Conservation (phyloP, 2,888 invertebrate genomes). For the Trichogramma dendrolimi region DNA sequence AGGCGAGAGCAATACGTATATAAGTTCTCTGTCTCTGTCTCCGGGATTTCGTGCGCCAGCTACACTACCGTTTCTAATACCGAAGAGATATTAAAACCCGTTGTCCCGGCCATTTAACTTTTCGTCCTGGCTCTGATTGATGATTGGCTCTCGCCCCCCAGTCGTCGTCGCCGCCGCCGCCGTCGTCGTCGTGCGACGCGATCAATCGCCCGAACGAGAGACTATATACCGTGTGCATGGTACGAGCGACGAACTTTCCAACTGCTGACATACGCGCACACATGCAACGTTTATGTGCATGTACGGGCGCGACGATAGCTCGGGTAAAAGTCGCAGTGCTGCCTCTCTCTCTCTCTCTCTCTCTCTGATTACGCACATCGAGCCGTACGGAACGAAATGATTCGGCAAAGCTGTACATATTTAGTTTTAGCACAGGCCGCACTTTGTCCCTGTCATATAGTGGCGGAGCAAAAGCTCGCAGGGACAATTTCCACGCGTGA, state of each 20-base stretch:
- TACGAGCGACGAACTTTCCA: too few relatives aligned
- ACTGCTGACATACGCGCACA: neutral
- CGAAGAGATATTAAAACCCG: conserved; percentile 50
- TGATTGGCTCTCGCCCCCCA: conserved; percentile 42
- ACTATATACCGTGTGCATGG: too few relatives aligned
- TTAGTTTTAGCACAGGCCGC: too few relatives aligned
- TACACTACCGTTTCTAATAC: neutral
- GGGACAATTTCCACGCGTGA: too few relatives aligned
- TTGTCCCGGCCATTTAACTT: conserved; percentile 51
- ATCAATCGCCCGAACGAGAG: conserved; percentile 13
- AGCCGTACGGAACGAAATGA: too few relatives aligned
- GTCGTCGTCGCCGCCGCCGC: too few relatives aligned
- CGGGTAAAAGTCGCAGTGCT: too few relatives aligned
- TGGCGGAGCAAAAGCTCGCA: too few relatives aligned
- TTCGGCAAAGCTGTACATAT: too few relatives aligned
- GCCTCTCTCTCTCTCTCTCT: too few relatives aligned
- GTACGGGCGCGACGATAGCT: neutral
- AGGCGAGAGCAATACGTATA: neutral
- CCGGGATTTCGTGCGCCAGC: conserved; percentile 2
- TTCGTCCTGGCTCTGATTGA: conserved; percentile 45
- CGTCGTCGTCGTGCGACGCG: conserved; percentile 15
- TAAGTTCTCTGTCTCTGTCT: conserved; percentile 15
- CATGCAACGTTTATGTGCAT: neutral
- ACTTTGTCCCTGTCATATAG: too few relatives aligned
- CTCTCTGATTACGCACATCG: too few relatives aligned